Percentiles rank a stretch among this genome's conserved stretches.
Evolutionary conservation across 2,113 vertebrate genomes (phyloP).

Genomic region (Quiscalus mexicanus): DNA sequence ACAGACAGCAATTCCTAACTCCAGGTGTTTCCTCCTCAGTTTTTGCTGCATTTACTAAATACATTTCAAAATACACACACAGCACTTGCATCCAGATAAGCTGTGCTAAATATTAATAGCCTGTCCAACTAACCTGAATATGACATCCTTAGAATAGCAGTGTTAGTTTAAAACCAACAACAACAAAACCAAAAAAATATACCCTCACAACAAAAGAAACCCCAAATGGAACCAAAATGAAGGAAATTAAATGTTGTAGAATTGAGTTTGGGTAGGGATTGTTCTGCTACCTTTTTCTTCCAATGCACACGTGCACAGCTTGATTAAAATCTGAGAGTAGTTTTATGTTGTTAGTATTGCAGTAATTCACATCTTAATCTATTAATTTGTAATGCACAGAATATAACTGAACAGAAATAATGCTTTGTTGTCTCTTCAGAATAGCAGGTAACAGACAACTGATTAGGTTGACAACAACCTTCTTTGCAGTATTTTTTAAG

Average conservation of each 20-base stretch:
- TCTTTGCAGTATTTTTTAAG: not conserved
- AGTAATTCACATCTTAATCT: not conserved
- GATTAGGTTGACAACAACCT: not conserved
- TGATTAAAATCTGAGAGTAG: not conserved
- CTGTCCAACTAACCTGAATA: not conserved
- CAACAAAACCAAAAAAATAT: not conserved
- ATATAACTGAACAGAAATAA: not conserved
- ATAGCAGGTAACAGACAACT: not conserved
- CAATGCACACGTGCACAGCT: fast-evolving
- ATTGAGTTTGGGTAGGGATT: not conserved
- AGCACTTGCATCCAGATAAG: not conserved
- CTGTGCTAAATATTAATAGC: not conserved
- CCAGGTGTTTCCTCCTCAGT: not conserved
- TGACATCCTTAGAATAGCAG: not conserved
- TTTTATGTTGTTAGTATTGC: not conserved
- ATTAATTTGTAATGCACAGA: not conserved
- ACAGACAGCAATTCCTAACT: not conserved
- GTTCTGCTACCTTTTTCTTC: not conserved
- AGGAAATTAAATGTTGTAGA: not conserved
- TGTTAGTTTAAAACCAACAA: not conserved
- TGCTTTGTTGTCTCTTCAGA: not conserved
- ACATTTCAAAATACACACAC: not conserved
- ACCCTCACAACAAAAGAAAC: not conserved
- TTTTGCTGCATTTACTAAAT: not conserved
- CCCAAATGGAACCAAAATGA: not conserved